Evolutionary conservation across 2,888 invertebrate species (phyloP).

Genomic region (Dolomedes plantarius): DNA sequence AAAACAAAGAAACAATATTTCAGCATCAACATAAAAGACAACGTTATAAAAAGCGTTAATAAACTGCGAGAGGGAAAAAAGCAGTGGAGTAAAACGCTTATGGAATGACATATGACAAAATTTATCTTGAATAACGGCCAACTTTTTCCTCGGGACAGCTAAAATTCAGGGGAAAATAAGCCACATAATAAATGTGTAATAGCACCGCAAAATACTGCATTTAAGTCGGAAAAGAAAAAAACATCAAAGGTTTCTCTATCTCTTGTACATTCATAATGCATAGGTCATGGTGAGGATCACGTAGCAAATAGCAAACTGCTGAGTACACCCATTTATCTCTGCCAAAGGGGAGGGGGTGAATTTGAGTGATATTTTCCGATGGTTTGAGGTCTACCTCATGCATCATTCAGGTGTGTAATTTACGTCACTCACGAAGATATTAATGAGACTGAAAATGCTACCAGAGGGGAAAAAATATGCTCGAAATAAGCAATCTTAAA

Average conservation of each 20-base stretch:
- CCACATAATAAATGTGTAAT: no score
- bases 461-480: no score
- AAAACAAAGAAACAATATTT: no score
- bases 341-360: not conserved
- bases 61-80: no score
- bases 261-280: constrained; percentile 57
- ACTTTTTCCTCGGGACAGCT: constrained; percentile 7
- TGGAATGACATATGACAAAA: no score
- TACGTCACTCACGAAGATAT: constrained; percentile 34
- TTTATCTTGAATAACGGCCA: constrained; percentile 47
- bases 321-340: not conserved
- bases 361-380: constrained; percentile 37
- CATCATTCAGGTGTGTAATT: constrained; percentile 51
- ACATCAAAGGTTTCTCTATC: not conserved
- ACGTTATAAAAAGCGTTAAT: no score
- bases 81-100: no score
- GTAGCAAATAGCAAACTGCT: constrained; percentile 36
- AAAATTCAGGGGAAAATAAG: no score
- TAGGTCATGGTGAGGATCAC: constrained; percentile 43
- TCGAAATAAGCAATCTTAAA: no score
- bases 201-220: constrained; percentile 7
- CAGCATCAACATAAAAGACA: no score
- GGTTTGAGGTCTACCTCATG: constrained; percentile 33
- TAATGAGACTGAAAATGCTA: not conserved
- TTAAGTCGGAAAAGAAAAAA: not conserved